Percentiles rank a stretch among this genome's conserved stretches.
phyloP scores from a whole-genome alignment of 2,797 vertebrate genomes.

The Lemur catta region DNA sequence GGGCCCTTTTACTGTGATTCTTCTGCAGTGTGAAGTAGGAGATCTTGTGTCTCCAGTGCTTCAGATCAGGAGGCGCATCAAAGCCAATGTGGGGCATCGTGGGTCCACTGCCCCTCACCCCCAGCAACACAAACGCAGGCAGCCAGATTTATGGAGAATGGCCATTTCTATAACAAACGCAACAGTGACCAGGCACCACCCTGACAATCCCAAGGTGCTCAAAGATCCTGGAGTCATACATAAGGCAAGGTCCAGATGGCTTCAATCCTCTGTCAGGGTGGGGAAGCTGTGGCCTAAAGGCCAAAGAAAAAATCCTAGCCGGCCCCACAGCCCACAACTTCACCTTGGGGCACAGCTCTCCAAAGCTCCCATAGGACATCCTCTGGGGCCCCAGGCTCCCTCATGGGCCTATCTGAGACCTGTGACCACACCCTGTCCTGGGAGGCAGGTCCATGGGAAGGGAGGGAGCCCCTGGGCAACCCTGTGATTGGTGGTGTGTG shows the following conservation, averaged over 20 bases:
- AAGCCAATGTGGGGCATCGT: background rate
- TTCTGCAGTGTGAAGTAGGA: background rate
- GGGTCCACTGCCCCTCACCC: background rate
- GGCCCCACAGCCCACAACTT: background rate
- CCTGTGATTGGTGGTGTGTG: background rate
- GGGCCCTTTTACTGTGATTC: background rate
- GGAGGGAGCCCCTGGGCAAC: background rate
- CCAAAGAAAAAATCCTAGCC: background rate
- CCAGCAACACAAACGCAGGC: background rate
- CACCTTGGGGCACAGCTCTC: background rate
- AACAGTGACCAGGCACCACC: background rate
- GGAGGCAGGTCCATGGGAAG: background rate
- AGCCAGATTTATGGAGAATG: background rate
- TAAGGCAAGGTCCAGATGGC: background rate
- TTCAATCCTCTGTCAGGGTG: background rate
- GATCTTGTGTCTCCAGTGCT: background rate
- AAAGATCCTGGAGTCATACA: background rate
- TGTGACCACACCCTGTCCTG: background rate
- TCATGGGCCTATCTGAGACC: background rate
- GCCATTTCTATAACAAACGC: background rate
- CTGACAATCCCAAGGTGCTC: background rate
- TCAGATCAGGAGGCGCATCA: background rate
- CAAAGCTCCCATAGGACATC: background rate
- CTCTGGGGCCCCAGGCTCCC: background rate
- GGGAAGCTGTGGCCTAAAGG: too few species aligned